Evolutionary conservation across 2,888 invertebrate species (phyloP).

Genomic region (Frankliniella intonsa): DNA sequence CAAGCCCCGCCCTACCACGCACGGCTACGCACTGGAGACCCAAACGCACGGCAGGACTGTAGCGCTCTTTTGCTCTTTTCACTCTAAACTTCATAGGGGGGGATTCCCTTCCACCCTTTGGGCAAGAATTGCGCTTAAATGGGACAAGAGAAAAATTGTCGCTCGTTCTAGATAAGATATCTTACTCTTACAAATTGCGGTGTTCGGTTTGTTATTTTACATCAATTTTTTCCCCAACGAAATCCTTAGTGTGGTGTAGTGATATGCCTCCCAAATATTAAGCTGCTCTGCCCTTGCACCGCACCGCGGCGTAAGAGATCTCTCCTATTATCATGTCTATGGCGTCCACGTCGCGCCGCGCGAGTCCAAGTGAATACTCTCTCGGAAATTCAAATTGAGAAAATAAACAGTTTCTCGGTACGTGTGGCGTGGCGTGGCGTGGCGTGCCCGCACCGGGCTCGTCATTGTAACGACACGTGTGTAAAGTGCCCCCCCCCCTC

Average conservation of each 20-base stretch:
- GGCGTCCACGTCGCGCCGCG: neutral
- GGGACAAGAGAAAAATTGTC: too few species aligned
- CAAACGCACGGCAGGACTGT: too few species aligned
- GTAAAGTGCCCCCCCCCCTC: too few species aligned
- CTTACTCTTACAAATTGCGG: too few species aligned
- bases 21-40: too few species aligned
- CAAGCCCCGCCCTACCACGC: too few species aligned
- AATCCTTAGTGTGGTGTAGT: neutral
- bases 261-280: neutral
- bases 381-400: conserved; percentile 20
- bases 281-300: neutral
- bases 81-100: too few species aligned
- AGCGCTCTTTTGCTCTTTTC: too few species aligned
- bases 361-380: neutral
- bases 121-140: too few species aligned
- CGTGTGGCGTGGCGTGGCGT: neutral
- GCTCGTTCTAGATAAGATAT: too few species aligned
- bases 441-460: neutral
- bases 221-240: neutral
- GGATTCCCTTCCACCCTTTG: too few species aligned
- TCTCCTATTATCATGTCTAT: conserved; percentile 18
- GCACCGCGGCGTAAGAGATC: neutral
- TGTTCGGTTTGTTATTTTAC: neutral
- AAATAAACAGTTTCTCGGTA: neutral
- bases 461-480: too few species aligned